Evolutionary conservation across 2,113 vertebrate species (phyloP).

Genomic region (Campylomormyrus tamandua): DNA sequence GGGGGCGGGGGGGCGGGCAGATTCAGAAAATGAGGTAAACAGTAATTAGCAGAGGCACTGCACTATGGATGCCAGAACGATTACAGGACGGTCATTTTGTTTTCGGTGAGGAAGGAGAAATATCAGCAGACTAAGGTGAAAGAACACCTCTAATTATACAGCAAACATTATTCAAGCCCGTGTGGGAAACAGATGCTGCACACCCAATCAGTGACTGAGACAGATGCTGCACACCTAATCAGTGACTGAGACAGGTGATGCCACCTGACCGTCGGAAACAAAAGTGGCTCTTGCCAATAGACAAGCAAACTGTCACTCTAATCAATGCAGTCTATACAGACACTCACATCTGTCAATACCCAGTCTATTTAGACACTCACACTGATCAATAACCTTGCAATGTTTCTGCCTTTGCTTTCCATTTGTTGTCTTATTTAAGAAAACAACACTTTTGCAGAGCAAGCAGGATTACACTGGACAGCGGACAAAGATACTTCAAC

Average conservation of each 20-base stretch:
- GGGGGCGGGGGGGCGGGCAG: not conserved
- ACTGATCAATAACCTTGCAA: not conserved
- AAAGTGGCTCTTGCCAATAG: not conserved
- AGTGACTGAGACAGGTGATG: not conserved
- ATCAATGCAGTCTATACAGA: not conserved
- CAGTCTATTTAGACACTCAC: not conserved
- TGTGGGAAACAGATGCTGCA: not conserved
- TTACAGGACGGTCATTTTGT: not conserved
- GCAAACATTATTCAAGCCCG: not conserved
- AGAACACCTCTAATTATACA: not conserved
- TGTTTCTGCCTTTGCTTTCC: not conserved
- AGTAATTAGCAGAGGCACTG: not conserved
- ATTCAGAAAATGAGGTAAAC: not conserved
- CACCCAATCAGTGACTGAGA: too few species aligned
- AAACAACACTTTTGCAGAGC: not conserved
- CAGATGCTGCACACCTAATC: too few species aligned
- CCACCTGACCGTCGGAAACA: not conserved
- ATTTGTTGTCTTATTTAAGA: not conserved
- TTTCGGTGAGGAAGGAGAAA: not conserved
- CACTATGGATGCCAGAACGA: not conserved
- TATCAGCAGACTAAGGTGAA: not conserved
- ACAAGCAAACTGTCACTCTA: not conserved
- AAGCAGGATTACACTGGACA: not conserved
- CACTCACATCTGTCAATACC: not conserved
- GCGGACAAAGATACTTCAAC: not conserved